Evolutionary conservation across 2,888 invertebrate genomes (phyloP), one percentile per base, ranked within the genome.

Genomic region (Polylopha cassiicola): DNA sequence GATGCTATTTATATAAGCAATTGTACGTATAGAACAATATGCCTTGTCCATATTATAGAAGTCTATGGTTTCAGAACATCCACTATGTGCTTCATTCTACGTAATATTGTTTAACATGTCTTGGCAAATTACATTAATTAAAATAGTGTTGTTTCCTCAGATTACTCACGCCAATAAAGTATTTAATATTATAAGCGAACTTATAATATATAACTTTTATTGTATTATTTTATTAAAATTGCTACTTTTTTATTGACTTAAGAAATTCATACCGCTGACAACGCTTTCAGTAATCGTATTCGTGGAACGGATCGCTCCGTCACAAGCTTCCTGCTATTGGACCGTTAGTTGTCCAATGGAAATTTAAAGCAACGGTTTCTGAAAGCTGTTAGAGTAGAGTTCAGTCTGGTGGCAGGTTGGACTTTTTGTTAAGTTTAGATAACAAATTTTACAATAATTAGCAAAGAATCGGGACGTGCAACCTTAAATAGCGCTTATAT

Each of bases 311-410:
- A 73, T 65, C 58, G 63, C 46, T 30, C 30, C 17, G 42, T 44
- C 28, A 27, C 42, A 50, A 48, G 45, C 53, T 50, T 56, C 33
- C 39, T 44, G 31, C 47, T 39, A 74, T 80, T 78, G 76, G 81
- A 44, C 51, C 38, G 44, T 50, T 39, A 8, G 24, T 28, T 24
- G 39, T 50, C 80, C 78, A 79, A 76, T 79, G 56, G 57, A 63
- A 67, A 64, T 69, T 71, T 48, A 68, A 73, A 66, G 61, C 57
- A 84, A 84, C 84, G 84, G 84, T 81, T 84, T 82, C 80, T 73
- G 65, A 68, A 74, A 65, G 69, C 72, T 61, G 65, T 72, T 61
- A 37, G n/a, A n/a, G 32, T 33, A 32, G 22, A 42, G 33, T 59
- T 63, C 61, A 63, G 68, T 78, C 76, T 72, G 68, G 78, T 79